Base-by-base conservation (phyloP, 2,113 vertebrate species). In the Urocitellus parryii region DNA sequence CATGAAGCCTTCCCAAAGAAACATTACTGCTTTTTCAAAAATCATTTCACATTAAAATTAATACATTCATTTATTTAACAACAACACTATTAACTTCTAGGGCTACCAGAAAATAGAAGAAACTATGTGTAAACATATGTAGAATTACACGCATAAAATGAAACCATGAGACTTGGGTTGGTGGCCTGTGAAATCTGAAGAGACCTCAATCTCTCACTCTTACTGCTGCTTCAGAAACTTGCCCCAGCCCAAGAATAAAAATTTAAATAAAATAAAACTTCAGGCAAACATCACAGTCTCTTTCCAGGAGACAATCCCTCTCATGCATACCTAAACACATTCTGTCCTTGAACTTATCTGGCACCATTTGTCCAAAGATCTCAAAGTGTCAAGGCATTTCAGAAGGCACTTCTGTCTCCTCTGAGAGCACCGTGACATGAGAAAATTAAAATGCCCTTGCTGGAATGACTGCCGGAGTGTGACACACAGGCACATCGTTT, bases 31-130 rank as follows among this genome's bases (percentile, higher is more conserved):
- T 93, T 96, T 97, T 83, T 72, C 61, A 88, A 96, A 97, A 96
- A 14, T 82, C 73, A 95, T 95, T 98, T 94, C 32, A 81, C 92
- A 96, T 97, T 97, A 98, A 97, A 98, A 96, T 98, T 98, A 97
- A 98, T 93, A 94, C 68, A 91, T 93, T 97, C 93, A 97, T 97
- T 97, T 98, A 94, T 96, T 97, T 97, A 97, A 92, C 63, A 98
- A 92, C 93, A 97, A 96, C 81, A 88, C 95, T 92, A 97, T 97
- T 96, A 98, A 97, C 97, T 98, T 94, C 93, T 95, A 95, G 76
- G 79, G 76, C 63, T 85, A 93, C 34, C 82, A 87, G 73, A 97
- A 97, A 95, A 93, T 88, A 92, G 65, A 81, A 87, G 84, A 92
- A 97, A 97, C 51, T 88, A 29, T 91, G 88, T 97, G 97, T 96